Base-by-base conservation (phyloP, 2,797 vertebrate species). In the Eulemur rubriventer region DNA sequence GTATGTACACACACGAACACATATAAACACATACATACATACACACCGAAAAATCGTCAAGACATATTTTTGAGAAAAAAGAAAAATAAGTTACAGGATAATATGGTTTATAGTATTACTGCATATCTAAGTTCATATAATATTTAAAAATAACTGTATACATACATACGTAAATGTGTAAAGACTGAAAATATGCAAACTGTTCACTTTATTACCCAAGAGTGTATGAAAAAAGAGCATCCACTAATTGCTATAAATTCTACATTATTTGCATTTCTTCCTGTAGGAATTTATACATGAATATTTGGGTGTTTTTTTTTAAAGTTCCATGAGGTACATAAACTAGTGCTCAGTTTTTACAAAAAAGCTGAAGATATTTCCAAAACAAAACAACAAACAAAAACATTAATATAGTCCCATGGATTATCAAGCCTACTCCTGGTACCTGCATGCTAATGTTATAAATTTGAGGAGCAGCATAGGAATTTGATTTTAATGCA, bases 351-450 rank as follows among this genome's bases (percentile, higher is more conserved):
- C 10, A 88, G 28, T 14, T 50, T 96, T 80, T 50, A 59, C 86
- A 93, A 93, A 38, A 96, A 85, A 79, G 57, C 33, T 46, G 67
- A 95, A 30, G 50, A n/a, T 35, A n/a, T 96, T 96, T 41, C 17
- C 14, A 52, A 73, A 96, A 43, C 18, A 69, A 89, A 97, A 10
- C 6, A 24, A 80, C 70, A 50, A 80, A 13, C 20, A 38, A 67
- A 93, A 30, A n/a, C 76, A 28, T 38, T 14, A 65, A 9, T 92
- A 7, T 61, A 70, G 52, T 78, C 92, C 18, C n/a, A 26, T 0
- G 5, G 38, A 72, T 69, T 86, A 30, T 52, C 9, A 94, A 83
- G 4, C 28, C 95, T 75, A 30, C 13, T 17, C 28, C 90, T 46
- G 14, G 1, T 14, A 85, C 2, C 73, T 92, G 50, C 46, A 4